Evolutionary conservation across 2,888 invertebrate genomes (phyloP).

Genomic region (Tipula helvola): DNA sequence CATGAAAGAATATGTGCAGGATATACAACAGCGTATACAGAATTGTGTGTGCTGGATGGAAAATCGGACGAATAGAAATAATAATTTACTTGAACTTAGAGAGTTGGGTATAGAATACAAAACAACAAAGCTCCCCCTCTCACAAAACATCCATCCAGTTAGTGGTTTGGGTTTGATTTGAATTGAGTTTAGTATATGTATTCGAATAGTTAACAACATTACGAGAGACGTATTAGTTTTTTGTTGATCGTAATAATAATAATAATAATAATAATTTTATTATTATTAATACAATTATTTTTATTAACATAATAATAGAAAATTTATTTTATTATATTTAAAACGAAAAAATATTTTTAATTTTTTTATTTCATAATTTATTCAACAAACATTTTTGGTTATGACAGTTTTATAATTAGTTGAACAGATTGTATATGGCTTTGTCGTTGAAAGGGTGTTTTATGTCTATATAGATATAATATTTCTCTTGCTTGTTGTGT

Average conservation of each 20-base stretch:
- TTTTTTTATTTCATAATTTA: not conserved
- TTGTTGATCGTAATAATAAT: not conserved
- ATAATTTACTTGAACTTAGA: not conserved
- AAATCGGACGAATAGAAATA: not conserved
- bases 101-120: not conserved
- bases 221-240: not conserved
- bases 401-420: slow-evolving; percentile 38
- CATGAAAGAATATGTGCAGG: not conserved
- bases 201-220: not conserved
- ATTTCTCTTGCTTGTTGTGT: not conserved
- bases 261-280: not conserved
- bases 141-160: not conserved
- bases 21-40: not conserved
- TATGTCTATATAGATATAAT: not conserved
- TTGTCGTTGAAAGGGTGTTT: slow-evolving; percentile 6
- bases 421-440: slow-evolving; percentile 6
- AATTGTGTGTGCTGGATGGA: not conserved
- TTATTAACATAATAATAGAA: not conserved
- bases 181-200: not conserved
- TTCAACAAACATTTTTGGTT: slow-evolving; percentile 22
- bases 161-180: not conserved
- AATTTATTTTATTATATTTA: not conserved
- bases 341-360: not conserved
- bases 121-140: not conserved
- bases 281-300: not conserved